These are phyloP conservation scores for Semnopithecus entellus DNA, from an alignment of 2,113 vertebrate species.

Conservation along the genomic window DNA sequence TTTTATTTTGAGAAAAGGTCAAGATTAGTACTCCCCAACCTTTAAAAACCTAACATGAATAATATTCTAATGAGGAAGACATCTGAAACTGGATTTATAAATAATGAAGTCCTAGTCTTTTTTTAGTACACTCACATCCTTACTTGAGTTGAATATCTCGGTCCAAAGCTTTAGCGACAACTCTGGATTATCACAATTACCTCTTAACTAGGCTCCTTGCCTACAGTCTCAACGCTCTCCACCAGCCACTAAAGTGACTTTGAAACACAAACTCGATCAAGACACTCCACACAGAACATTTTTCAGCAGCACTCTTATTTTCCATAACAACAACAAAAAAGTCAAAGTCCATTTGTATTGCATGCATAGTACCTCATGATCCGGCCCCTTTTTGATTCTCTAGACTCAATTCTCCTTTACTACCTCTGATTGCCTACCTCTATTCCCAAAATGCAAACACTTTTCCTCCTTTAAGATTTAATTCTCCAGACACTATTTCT, in stretches of 20 bases:
- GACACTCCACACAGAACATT: not conserved
- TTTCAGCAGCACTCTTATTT: not conserved
- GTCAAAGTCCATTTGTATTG: not conserved
- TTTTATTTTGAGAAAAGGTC: not conserved
- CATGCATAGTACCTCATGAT: not conserved
- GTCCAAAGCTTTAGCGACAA: not conserved
- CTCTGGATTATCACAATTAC: slow-evolving; percentile 8
- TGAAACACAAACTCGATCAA: not conserved
- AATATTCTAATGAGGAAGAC: not conserved
- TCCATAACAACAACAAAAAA: slow-evolving; percentile 15
- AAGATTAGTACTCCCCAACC: slow-evolving; percentile 23
- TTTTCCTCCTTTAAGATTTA: not conserved
- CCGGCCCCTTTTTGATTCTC: not conserved
- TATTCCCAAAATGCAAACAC: not conserved
- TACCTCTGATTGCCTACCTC: not conserved
- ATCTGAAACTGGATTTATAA: not conserved
- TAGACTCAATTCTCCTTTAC: not conserved
- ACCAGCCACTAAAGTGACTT: not conserved
- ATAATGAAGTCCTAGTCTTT: not conserved
- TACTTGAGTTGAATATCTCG: not conserved
- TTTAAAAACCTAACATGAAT: slow-evolving; percentile 8
- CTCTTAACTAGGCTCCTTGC: not conserved
- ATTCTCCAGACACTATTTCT: not conserved
- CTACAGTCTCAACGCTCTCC: not conserved
- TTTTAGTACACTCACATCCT: not conserved